Evolutionary conservation across 1,140 invertebrate species (phyloP), one percentile per base, ranked within the genome.

Genomic region (Phenacoccus solenopsis): DNA sequence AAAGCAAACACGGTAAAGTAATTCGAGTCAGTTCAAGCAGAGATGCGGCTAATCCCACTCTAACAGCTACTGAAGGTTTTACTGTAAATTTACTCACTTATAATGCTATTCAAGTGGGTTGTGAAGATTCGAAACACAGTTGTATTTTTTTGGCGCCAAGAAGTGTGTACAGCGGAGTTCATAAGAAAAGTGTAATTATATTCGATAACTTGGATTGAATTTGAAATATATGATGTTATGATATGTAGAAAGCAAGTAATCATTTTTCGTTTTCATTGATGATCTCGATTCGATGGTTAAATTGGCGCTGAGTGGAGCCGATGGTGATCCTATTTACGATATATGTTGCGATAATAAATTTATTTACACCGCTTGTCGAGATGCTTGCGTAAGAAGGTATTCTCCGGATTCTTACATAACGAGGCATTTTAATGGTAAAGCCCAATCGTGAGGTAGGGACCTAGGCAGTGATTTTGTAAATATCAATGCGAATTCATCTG

Each of bases 311-410:
- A 87, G 87, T 21, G 88, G 88, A 0, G 81, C 88, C 2, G 84
- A 89, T 74, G 87, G 83, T 79, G 88, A 90, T 74, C 84, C 85
- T 9, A 81, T 86, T 24, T 81, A 85, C 75, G 80, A 82, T 71
- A 75, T 86, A 32, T 76, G 80, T 2, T 81, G 79, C 69, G 84
- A 86, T 75, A 79, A 79, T 5, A 75, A 74, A 13, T 82, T 81
- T 78, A 76, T 86, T 20, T 83, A 82, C 70, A 81, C 84, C 1
- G 83, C 78, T 1, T 83, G 82, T 72, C 77, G 85, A 71, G 85
- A 86, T 77, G 77, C 79, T 20, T 71, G 75, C 30, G 79, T 87
- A 49, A 78, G 84, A 71, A 85, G 84, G 76, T 87, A 87, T 76
- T 72, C 69, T 12, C 70, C 70, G 35, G 69, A 72, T 64, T 64